Conservation (phyloP, 2,888 invertebrate genomes). For the Leptinotarsa tumamoca region DNA sequence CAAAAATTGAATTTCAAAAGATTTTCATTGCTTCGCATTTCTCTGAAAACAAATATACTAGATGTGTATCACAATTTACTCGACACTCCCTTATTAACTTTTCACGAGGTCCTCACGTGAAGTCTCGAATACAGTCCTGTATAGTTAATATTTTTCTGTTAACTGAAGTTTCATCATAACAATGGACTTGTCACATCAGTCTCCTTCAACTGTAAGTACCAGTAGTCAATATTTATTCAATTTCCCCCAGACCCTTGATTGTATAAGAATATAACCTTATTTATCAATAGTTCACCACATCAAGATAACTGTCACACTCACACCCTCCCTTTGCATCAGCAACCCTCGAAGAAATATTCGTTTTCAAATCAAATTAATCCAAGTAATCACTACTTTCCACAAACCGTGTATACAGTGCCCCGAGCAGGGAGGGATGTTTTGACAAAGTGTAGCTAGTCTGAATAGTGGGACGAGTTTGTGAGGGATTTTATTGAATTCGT, state of each 20-base stretch:
- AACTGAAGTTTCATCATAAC: background rate
- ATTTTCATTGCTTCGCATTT: no score
- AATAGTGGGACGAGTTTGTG: conserved; percentile 10
- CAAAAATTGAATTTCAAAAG: no score
- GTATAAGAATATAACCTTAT: conserved; percentile 24
- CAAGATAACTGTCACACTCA: conserved; percentile 39
- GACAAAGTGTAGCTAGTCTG: conserved; percentile 19
- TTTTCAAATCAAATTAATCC: conserved; percentile 21
- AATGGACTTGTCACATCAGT: background rate
- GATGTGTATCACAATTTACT: no score
- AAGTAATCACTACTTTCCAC: conserved; percentile 21
- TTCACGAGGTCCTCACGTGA: no score
- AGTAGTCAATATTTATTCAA: conserved; percentile 10
- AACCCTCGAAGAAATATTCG: conserved; percentile 19
- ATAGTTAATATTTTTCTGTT: no score
- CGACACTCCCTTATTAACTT: no score
- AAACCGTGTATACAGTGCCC: conserved; percentile 3
- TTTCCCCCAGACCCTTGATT: conserved; percentile 17
- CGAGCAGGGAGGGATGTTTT: conserved; percentile 6
- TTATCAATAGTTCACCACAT: conserved; percentile 33
- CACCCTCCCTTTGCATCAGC: conserved; percentile 24
- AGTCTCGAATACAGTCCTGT: no score
- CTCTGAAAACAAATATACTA: no score
- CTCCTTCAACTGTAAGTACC: background rate
- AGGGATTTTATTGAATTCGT: conserved; percentile 30